Conservation (phyloP, 2,113 vertebrate species). For the Silurus asotus region DNA sequence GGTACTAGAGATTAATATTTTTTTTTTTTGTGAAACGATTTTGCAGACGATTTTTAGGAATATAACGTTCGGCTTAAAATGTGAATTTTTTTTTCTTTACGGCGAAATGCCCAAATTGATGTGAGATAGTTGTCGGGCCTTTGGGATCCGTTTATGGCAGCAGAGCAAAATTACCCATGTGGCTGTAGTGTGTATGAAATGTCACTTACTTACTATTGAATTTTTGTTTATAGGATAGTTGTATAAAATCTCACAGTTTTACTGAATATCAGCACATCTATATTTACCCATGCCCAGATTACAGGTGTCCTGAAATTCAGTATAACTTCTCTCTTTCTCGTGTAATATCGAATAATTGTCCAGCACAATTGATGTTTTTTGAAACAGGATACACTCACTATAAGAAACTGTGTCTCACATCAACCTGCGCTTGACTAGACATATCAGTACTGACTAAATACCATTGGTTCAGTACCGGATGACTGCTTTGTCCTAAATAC, state of each 20-base stretch:
- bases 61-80: too few species aligned
- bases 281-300: neutral
- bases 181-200: neutral
- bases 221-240: neutral
- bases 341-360: neutral
- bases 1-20: neutral
- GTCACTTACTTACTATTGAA: neutral
- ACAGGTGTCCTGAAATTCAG: neutral
- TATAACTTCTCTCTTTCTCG: neutral
- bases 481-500: neutral
- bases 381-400: neutral
- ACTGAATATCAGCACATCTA: neutral
- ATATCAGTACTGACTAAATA: neutral
- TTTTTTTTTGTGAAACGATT: too few species aligned
- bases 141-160: too few species aligned
- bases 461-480: neutral
- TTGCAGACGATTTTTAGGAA: too few species aligned
- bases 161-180: neutral
- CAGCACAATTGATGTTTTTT: constrained; percentile 3
- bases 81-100: too few species aligned
- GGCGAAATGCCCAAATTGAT: too few species aligned
- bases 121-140: too few species aligned
- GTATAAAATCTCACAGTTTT: neutral
- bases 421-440: neutral
- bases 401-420: neutral